These are phyloP conservation scores for Tinea pellionella DNA, from an alignment of 2,888 invertebrate genomes.

Conservation along the genomic window DNA sequence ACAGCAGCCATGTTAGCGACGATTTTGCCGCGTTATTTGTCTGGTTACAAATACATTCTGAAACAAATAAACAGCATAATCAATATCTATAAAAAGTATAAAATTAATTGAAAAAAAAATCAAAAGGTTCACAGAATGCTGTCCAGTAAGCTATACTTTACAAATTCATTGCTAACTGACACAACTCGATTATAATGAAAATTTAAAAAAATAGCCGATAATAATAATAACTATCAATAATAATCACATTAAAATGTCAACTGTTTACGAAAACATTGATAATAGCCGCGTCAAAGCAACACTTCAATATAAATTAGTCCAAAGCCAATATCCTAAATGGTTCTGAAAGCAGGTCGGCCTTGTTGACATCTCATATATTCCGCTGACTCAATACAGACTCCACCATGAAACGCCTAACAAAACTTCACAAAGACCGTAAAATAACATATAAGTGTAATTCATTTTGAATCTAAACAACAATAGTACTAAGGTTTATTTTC, in stretches of 20 bases:
- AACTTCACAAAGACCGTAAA: slow-evolving; percentile 1
- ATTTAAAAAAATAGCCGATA: too few species aligned
- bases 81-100: too few species aligned
- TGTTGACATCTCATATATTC: slow-evolving; percentile 44
- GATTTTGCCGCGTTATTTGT: slow-evolving; percentile 31
- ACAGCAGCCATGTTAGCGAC: slow-evolving; percentile 72
- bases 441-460: background rate
- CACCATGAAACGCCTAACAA: slow-evolving; percentile 19
- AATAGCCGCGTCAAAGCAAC: background rate
- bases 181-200: too few species aligned
- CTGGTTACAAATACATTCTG: slow-evolving; percentile 48
- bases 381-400: slow-evolving; percentile 58
- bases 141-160: too few species aligned
- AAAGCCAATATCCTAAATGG: slow-evolving; percentile 50
- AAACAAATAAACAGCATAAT: too few species aligned
- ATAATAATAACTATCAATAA: background rate
- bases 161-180: too few species aligned
- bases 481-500: background rate
- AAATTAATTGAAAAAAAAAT: too few species aligned
- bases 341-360: slow-evolving; percentile 40
- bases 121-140: too few species aligned
- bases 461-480: background rate
- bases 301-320: slow-evolving; percentile 21
- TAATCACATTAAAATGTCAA: background rate
- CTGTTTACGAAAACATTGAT: background rate